A percentile compares a stretch with the other conserved stretches of the same genome.
Conservation (phyloP, 1,140 invertebrate species). For the Phocides pigmalion region DNA sequence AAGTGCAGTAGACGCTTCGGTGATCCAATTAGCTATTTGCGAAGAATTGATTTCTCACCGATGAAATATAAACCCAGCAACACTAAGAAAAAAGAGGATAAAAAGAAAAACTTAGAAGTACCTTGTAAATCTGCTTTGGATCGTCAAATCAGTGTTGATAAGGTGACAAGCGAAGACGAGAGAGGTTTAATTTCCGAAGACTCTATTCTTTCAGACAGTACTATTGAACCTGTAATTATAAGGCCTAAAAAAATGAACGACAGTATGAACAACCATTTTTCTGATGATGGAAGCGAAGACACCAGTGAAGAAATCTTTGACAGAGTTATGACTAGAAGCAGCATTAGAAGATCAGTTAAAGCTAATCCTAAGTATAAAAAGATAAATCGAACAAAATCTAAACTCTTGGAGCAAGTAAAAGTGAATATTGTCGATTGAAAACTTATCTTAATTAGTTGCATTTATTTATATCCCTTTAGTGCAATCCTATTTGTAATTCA, state of each 20-base stretch:
- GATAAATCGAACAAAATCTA: slow-evolving; percentile 76
- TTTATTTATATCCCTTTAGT: slow-evolving; percentile 28
- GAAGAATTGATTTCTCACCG: slow-evolving; percentile 79
- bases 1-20: slow-evolving; percentile 73
- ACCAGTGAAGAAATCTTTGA: slow-evolving; percentile 80
- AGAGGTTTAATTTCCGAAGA: slow-evolving; percentile 53
- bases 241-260: slow-evolving; percentile 73
- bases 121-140: slow-evolving; percentile 48
- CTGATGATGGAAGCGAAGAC: slow-evolving; percentile 76
- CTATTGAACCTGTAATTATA: slow-evolving; percentile 58
- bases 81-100: slow-evolving; percentile 72
- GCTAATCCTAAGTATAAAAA: slow-evolving; percentile 80
- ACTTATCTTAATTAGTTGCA: slow-evolving; percentile 15
- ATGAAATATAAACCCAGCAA: slow-evolving; percentile 76
- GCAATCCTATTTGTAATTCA: slow-evolving; percentile 34
- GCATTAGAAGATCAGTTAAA: slow-evolving; percentile 74
- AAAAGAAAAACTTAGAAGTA: slow-evolving; percentile 63
- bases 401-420: slow-evolving; percentile 75
- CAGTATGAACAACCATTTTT: slow-evolving; percentile 79
- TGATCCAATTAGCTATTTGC: slow-evolving; percentile 71
- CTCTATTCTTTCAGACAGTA: slow-evolving; percentile 56
- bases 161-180: slow-evolving; percentile 72
- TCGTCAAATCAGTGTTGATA: slow-evolving; percentile 60
- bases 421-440: slow-evolving; percentile 71
- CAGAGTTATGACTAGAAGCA: slow-evolving; percentile 76